These are phyloP conservation scores for Corynorhinus townsendii DNA, from an alignment of 2,113 vertebrate genomes.

Conservation along the genomic window DNA sequence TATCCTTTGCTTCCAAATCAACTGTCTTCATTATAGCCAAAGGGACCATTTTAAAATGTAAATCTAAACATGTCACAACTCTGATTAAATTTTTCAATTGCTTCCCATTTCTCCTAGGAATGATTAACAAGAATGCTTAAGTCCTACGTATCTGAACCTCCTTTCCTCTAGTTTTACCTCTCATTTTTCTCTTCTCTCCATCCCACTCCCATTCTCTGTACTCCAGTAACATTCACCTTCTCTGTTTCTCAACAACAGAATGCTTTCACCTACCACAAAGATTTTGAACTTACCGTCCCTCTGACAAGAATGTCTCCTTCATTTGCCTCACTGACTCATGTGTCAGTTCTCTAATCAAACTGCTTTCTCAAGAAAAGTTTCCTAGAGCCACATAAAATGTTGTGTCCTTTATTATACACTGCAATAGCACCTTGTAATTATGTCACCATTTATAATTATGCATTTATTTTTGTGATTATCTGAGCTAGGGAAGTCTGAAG, in stretches of 20 bases:
- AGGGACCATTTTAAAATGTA: neutral
- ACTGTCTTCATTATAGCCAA: neutral
- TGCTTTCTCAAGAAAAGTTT: neutral
- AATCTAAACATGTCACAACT: neutral
- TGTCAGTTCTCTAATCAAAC: neutral
- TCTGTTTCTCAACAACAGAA: neutral
- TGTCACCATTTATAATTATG: neutral
- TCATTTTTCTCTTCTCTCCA: neutral
- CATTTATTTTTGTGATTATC: neutral
- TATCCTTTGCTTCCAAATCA: neutral
- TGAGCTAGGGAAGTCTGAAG: neutral
- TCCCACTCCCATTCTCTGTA: neutral
- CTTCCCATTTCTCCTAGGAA: neutral
- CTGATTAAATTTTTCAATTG: neutral
- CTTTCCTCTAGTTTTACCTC: neutral
- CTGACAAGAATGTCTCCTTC: neutral
- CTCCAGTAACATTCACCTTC: neutral
- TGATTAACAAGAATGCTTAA: neutral
- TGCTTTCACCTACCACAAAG: neutral
- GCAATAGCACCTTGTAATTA: neutral
- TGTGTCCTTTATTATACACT: neutral
- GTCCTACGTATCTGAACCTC: neutral
- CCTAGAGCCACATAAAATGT: neutral
- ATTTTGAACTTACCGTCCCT: neutral
- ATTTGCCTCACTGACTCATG: neutral